Base-by-base conservation (phyloP, 2,888 invertebrate species). In the Meteorus colon region DNA sequence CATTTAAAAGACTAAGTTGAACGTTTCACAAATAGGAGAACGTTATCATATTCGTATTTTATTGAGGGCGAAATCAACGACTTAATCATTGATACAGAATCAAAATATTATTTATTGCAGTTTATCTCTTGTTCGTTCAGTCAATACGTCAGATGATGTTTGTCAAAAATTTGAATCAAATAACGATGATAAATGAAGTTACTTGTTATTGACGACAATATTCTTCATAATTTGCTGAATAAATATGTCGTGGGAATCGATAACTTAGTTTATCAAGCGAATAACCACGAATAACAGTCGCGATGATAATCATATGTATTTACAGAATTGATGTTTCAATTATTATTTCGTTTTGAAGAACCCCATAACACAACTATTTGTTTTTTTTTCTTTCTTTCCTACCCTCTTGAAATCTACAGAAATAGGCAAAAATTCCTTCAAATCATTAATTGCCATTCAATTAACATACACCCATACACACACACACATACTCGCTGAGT, bases 401-500 rank as follows among this genome's bases (percentile, higher is more conserved):
- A 41, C 31, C 29, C 59, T 59, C 5, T 59, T 70, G 2, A 55
- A 34, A 29, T 37, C 16, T 59, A 34, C 37, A 24, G 48, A 24
- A 14, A 74, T 41, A 45, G 37, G 45, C 34, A 31, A 34, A 63
- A 63, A 29, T 31, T 65, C 27, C 27, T 24, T 63, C n/a, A 48
- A 73, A 48, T 45, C 10, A 73, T 65, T 45, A 51, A 27, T 68
- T n/a, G 10, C 27, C 51, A 68, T 31, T 29, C 27, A 34, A 41
- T 37, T 68, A 29, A 51, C 29, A 45, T 31, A 4, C 24, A 68
- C 19, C 16, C 34, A 48, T 48, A 24, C n/a, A 68, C 29, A 63
- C 10, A 63, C 10, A 48, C 3, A 55, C 24, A 55, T n/a, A 55
- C 19, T 55, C n/a, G 8, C n/a, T 55, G 19, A 55, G 55, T 55